Conservation (phyloP, 2,797 vertebrate genomes). For the Podarcis lilfordi region DNA sequence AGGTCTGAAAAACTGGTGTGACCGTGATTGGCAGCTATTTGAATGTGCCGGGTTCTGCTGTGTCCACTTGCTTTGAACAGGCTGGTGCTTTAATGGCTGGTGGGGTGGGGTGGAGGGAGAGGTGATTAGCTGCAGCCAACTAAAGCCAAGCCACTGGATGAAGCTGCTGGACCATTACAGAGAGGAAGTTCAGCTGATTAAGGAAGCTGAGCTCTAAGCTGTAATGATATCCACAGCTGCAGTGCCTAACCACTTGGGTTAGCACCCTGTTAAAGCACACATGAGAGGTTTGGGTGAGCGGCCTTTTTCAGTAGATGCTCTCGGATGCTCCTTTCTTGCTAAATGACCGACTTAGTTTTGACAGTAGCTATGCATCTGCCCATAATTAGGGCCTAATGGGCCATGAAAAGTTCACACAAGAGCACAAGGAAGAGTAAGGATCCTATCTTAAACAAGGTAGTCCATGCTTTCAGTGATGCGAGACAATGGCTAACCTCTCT, state of each 20-base stretch:
- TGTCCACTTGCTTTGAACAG: neutral
- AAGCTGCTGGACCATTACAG: neutral
- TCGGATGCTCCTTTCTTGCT: neutral
- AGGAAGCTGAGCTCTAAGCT: neutral
- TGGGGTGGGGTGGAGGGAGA: neutral
- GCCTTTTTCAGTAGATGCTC: neutral
- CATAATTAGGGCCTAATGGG: constrained; percentile 10
- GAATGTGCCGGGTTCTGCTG: neutral
- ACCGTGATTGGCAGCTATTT: neutral
- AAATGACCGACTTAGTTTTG: neutral
- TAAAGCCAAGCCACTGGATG: neutral
- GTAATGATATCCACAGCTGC: neutral
- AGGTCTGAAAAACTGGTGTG: neutral
- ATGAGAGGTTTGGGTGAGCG: neutral
- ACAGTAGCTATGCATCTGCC: constrained; percentile 7
- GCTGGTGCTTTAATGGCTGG: neutral
- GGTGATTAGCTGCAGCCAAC: neutral
- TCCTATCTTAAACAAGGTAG: neutral
- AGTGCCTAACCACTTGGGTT: neutral
- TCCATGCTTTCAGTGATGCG: neutral
- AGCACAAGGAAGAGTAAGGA: neutral
- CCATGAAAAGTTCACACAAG: neutral
- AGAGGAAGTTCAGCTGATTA: neutral
- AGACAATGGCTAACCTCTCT: neutral
- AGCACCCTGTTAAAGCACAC: neutral